A percentile compares a stretch with the other conserved stretches of the same genome.
phyloP scores from a whole-genome alignment of 2,113 vertebrate species.

The Laticauda laticaudata region DNA sequence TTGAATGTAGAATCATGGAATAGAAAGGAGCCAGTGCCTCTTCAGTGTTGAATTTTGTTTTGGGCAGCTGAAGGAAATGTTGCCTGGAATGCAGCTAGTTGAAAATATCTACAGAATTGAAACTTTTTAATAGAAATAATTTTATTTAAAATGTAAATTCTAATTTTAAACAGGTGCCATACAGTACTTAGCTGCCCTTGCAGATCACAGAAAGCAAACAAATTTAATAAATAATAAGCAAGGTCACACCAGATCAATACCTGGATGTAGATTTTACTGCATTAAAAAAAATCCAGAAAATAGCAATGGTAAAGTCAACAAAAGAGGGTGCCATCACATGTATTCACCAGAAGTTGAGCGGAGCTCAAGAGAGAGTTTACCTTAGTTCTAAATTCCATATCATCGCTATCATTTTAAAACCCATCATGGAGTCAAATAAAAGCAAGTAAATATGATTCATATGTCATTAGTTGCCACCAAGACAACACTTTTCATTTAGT shows the following conservation, averaged over 20 bases:
- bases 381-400: not conserved
- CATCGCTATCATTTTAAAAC: constrained; percentile 13
- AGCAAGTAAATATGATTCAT: not conserved
- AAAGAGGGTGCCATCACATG: not conserved
- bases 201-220: not conserved
- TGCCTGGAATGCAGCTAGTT: constrained; percentile 32
- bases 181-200: not conserved
- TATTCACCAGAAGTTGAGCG: not conserved
- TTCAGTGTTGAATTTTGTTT: constrained; percentile 29
- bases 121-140: constrained; percentile 3
- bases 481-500: not conserved
- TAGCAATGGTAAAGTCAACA: not conserved
- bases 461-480: not conserved
- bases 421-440: constrained; percentile 14
- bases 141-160: constrained; percentile 38
- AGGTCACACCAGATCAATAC: not conserved
- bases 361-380: not conserved
- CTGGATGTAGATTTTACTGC: not conserved
- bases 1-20: constrained; percentile 1
- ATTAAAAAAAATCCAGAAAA: not conserved
- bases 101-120: not conserved
- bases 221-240: not conserved
- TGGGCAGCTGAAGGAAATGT: constrained; percentile 31
- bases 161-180: constrained; percentile 16
- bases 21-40: not conserved